Conservation (phyloP, 2,797 vertebrate species). For the Lutjanus campechanus region DNA sequence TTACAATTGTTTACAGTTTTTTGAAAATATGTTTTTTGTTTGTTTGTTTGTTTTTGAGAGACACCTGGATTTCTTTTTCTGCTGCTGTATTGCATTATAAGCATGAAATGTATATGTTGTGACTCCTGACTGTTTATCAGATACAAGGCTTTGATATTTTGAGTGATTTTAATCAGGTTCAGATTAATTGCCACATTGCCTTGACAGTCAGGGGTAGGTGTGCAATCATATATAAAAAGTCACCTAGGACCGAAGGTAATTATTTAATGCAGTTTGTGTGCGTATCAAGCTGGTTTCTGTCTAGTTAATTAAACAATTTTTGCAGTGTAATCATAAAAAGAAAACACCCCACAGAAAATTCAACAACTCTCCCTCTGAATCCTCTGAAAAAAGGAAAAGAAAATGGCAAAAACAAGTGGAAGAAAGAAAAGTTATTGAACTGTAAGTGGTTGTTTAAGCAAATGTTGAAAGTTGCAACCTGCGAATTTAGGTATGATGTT, state of each 20-base stretch:
- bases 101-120: neutral
- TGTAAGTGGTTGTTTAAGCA: neutral
- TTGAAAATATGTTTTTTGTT: neutral
- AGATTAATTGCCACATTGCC: neutral
- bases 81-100: neutral
- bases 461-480: neutral
- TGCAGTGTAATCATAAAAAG: neutral
- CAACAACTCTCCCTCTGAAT: neutral
- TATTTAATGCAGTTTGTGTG: neutral
- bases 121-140: neutral
- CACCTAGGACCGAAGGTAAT: neutral
- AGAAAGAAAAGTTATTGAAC: neutral
- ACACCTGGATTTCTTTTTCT: neutral
- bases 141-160: slow-evolving; percentile 3
- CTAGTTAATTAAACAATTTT: neutral
- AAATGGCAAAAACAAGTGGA: neutral
- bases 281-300: neutral
- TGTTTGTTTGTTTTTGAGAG: neutral
- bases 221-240: neutral
- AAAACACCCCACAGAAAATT: neutral
- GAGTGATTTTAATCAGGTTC: neutral
- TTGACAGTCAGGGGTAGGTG: neutral
- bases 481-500: neutral
- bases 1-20: neutral
- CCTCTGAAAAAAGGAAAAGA: neutral